Conservation (phyloP, 2,113 vertebrate species). For the Chiloscyllium plagiosum region DNA sequence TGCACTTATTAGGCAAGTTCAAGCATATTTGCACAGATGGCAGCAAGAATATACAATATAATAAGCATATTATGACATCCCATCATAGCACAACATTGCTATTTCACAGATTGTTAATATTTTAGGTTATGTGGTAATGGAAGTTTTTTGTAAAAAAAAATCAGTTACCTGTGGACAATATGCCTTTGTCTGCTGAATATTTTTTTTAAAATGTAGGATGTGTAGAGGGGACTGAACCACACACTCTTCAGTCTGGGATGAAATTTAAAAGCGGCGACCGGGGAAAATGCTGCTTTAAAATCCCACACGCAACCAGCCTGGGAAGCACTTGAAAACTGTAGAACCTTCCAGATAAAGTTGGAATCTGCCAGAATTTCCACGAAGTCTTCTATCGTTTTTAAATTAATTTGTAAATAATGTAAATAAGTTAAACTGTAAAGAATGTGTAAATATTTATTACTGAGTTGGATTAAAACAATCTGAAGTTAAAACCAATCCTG, state of each 20-base stretch:
- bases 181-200: background rate
- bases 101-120: background rate
- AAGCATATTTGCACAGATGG: background rate
- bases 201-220: background rate
- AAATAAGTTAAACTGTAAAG: constrained; percentile 48
- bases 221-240: background rate
- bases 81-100: background rate
- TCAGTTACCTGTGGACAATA: background rate
- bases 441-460: constrained; percentile 31
- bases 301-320: constrained; percentile 59
- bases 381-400: constrained; percentile 50
- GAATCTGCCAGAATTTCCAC: constrained; percentile 65
- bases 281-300: background rate
- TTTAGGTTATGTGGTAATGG: background rate
- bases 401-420: constrained; percentile 50
- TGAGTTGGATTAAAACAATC: constrained; percentile 5
- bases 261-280: background rate
- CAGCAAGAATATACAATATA: background rate
- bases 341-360: constrained; percentile 58
- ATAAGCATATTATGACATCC: background rate
- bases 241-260: too few species aligned
- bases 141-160: background rate
- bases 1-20: background rate
- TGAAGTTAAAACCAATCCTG: background rate
- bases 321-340: constrained; percentile 72